These are phyloP conservation scores for Ferrisia virgata DNA, from an alignment of 2,888 invertebrate species.

Conservation along the genomic window DNA sequence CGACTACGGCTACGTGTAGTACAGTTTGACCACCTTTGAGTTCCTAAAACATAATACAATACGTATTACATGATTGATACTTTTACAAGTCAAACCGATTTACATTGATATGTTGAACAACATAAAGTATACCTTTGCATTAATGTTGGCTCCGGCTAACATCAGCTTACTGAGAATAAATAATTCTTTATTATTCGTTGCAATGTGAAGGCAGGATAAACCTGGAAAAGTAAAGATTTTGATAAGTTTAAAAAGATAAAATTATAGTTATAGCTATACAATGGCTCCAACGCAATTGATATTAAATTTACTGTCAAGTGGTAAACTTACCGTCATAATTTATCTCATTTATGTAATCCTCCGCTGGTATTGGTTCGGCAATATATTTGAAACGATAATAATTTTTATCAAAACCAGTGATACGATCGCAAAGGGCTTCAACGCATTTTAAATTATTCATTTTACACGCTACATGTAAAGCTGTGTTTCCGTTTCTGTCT, in stretches of 20 bases:
- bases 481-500: slow-evolving; percentile 78
- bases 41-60: background rate
- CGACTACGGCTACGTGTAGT: slow-evolving; percentile 27
- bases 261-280: background rate
- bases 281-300: background rate
- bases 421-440: background rate
- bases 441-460: slow-evolving; percentile 62
- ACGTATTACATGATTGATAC: background rate
- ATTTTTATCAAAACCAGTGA: background rate
- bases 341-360: slow-evolving; percentile 25
- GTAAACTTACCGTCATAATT: slow-evolving; percentile 40
- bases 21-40: slow-evolving; percentile 31
- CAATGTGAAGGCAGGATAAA: slow-evolving; percentile 33
- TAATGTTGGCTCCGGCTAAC: slow-evolving; percentile 6
- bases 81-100: background rate
- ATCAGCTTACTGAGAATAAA: background rate
- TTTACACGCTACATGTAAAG: slow-evolving; percentile 78
- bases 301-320: background rate
- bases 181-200: background rate
- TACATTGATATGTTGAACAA: background rate
- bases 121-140: slow-evolving; percentile 2
- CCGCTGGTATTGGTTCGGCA: background rate
- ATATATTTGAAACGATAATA: slow-evolving; percentile 16
- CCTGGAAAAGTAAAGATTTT: background rate
- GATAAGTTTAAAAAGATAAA: background rate